Evolutionary conservation across 2,888 invertebrate genomes (phyloP).

Genomic region (Sacculina carcini): DNA sequence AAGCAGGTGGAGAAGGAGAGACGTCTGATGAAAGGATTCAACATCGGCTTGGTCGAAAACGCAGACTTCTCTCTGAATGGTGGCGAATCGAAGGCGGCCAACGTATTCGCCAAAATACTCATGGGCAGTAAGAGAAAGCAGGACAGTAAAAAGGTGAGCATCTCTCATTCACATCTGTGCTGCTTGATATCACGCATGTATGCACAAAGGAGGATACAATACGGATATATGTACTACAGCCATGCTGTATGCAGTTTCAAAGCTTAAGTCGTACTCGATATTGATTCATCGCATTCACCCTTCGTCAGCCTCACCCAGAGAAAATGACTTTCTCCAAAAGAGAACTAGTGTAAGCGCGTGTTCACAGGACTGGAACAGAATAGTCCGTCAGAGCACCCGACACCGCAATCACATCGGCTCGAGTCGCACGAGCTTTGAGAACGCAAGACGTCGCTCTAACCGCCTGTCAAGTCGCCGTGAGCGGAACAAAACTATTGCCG

Average conservation of each 20-base stretch:
- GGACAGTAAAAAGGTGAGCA: neutral
- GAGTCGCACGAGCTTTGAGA: constrained; percentile 5
- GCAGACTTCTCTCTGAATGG: constrained; percentile 3
- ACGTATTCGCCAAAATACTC: constrained; percentile 3
- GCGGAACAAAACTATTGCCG: neutral
- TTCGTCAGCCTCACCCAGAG: no score
- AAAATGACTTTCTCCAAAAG: no score
- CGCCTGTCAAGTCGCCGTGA: neutral
- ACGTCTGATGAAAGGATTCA: constrained; percentile 13
- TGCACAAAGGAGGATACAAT: no score
- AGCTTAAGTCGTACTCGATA: no score
- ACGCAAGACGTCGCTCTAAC: neutral
- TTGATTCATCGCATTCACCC: no score
- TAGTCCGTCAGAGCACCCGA: constrained; percentile 5
- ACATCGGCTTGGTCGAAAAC: constrained; percentile 13
- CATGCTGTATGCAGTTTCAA: no score
- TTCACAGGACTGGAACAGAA: constrained; percentile 9
- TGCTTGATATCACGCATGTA: no score
- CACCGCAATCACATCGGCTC: constrained; percentile 9
- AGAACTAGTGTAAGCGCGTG: no score
- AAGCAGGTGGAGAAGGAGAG: constrained; percentile 13
- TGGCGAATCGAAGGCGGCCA: constrained; percentile 4
- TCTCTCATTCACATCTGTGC: no score
- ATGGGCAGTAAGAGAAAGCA: neutral
- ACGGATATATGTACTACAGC: no score